Percentiles rank a stretch among this genome's conserved stretches.
phyloP scores from a whole-genome alignment of 2,113 vertebrate genomes.

The Phylloscopus trochilus region DNA sequence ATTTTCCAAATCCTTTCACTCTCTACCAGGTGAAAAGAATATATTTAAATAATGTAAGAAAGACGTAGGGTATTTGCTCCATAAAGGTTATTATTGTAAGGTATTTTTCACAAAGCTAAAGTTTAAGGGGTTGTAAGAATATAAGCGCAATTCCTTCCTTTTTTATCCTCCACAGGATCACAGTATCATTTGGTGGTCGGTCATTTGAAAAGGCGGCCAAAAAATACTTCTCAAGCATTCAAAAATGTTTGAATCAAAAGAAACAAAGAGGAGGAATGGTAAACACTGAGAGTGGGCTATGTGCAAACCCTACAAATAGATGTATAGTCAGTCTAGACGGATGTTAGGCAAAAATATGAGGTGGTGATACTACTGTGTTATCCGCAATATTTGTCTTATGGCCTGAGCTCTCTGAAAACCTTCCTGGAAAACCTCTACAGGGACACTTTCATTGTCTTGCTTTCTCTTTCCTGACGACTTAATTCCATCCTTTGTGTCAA shows the following conservation, averaged over 20 bases:
- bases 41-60: neutral
- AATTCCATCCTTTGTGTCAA: neutral
- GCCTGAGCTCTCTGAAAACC: neutral
- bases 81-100: neutral
- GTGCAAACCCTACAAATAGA: neutral
- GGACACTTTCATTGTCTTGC: neutral
- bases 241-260: neutral
- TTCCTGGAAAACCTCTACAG: neutral
- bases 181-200: neutral
- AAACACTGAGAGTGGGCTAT: neutral
- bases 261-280: neutral
- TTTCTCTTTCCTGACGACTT: neutral
- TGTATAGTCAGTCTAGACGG: neutral
- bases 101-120: neutral
- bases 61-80: neutral
- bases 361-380: neutral
- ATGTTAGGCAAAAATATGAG: neutral
- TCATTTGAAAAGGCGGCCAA: neutral
- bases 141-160: neutral
- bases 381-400: neutral
- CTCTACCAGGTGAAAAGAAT: neutral
- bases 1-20: neutral
- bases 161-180: neutral
- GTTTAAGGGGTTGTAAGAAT: neutral
- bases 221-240: neutral